Base-by-base conservation (phyloP, 2,113 vertebrate species). In the Boulengeromyrus knoepffleri region DNA sequence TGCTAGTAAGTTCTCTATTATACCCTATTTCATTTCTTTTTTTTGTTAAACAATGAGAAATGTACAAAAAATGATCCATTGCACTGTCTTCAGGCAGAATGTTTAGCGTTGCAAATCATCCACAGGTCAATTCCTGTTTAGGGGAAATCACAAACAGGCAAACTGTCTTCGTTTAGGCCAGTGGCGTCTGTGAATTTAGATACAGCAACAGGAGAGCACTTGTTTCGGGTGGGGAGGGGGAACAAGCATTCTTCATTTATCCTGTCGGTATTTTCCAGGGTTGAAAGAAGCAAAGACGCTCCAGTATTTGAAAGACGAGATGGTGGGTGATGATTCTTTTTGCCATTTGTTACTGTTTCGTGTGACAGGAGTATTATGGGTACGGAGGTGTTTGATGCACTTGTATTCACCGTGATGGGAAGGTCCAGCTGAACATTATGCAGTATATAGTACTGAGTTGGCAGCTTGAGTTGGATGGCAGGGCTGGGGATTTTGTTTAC, bases 391-490 rank as follows among this genome's bases (percentile, higher is more conserved):
- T 90, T 87, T 89, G 89, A 62, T 90, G 90, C 90, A 88, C 52
- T 56, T 70, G 84, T 90, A 87, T 77, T 74, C 17, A 66, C 83
- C 87, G 62, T 91, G 90, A 89, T 91, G 56, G 84, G 83, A 91
- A 85, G 89, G 92, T 88, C 90, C 90, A 58, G 83, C 77, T 90
- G 90, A 89, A 92, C 49, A 46, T 90, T 91, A 91, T 94, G 94
- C 93, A 93, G 93, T 93, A 94, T 92, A 92, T 92, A 93, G 94
- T 93, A 91, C 93, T 85, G 83, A 45, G 5, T 83, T 90, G 92
- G 92, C 92, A 93, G 91, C 89, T 90, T 21, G 83, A 84, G 88
- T 88, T 17, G 84, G 89, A 87, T 83, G 90, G 87, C 90, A 91
- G 90, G 53, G 86, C 4, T 45, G 89, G 77, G 92, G 91, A 91